phyloP scores from a whole-genome alignment of 2,113 vertebrate genomes.

The Marmota flaviventris region DNA sequence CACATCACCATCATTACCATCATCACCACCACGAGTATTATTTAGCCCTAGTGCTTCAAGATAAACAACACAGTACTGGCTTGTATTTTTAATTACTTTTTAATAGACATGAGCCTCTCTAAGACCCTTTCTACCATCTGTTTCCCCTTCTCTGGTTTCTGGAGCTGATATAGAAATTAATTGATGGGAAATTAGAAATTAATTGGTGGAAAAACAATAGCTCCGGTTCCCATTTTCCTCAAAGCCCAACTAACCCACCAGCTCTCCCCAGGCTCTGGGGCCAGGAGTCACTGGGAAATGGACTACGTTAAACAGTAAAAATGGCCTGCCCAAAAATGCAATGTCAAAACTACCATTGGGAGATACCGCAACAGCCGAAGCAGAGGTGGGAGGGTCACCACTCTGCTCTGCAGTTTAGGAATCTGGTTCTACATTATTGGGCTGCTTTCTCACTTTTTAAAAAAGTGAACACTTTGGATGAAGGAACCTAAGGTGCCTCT shows the following conservation, averaged over 20 bases:
- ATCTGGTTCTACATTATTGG: not conserved
- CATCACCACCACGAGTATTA: not conserved
- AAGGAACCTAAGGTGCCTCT: no score
- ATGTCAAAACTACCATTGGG: no score
- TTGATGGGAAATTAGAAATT: not conserved
- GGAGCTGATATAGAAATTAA: not conserved
- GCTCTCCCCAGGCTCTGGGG: not conserved
- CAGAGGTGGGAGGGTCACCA: not conserved
- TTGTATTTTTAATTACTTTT: not conserved
- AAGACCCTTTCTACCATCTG: not conserved
- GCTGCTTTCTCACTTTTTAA: not conserved
- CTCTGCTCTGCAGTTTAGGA: not conserved
- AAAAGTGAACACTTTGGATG: not conserved
- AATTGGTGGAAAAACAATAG: not conserved
- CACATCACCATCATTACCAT: not conserved
- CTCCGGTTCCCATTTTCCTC: not conserved
- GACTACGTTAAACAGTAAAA: not conserved
- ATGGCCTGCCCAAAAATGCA: not conserved
- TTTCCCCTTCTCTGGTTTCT: not conserved
- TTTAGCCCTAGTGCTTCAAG: not conserved
- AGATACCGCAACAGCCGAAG: not conserved
- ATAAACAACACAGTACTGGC: not conserved
- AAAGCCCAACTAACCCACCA: not conserved
- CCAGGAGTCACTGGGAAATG: not conserved
- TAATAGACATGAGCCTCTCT: not conserved